phyloP scores from a whole-genome alignment of 2,888 invertebrate species.

The Galerucella calmariensis region DNA sequence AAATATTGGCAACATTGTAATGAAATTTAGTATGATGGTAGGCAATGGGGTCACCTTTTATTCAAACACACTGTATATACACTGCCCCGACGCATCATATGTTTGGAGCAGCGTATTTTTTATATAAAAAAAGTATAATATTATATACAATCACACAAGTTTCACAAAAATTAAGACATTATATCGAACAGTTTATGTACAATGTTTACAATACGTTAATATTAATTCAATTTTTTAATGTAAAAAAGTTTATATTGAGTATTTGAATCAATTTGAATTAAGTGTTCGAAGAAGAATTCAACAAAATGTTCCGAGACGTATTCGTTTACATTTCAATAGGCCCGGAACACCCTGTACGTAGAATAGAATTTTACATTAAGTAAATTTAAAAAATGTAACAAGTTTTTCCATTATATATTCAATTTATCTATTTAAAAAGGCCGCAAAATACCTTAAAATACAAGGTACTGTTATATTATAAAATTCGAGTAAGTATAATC shows the following conservation, averaged over 20 bases:
- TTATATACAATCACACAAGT: conserved; percentile 52
- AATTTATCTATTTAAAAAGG: conserved; percentile 58
- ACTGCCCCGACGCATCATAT: background rate
- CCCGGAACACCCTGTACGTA: background rate
- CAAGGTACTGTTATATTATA: conserved; percentile 48
- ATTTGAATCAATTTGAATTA: conserved; percentile 26
- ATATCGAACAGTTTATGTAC: conserved; percentile 22
- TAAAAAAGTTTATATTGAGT: conserved; percentile 25
- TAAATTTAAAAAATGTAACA: conserved; percentile 32
- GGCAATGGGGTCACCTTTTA: too few species aligned
- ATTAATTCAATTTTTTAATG: conserved; percentile 16
- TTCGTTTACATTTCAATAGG: background rate
- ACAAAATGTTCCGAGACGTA: conserved; percentile 9
- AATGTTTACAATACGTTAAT: conserved; percentile 25
- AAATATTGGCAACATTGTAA: too few species aligned
- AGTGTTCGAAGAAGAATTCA: conserved; percentile 9
- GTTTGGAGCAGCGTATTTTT: background rate
- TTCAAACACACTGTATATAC: background rate
- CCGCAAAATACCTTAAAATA: conserved; percentile 52
- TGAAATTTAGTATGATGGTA: too few species aligned
- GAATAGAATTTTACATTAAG: too few species aligned
- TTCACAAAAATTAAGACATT: conserved; percentile 35
- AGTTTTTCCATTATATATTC: conserved; percentile 41
- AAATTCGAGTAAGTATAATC: conserved; percentile 55
- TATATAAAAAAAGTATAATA: conserved; percentile 28